A percentile compares a stretch with the other conserved stretches of the same genome.
Conservation (phyloP, 2,797 vertebrate species). For the Enteromius afrohamiltoni region DNA sequence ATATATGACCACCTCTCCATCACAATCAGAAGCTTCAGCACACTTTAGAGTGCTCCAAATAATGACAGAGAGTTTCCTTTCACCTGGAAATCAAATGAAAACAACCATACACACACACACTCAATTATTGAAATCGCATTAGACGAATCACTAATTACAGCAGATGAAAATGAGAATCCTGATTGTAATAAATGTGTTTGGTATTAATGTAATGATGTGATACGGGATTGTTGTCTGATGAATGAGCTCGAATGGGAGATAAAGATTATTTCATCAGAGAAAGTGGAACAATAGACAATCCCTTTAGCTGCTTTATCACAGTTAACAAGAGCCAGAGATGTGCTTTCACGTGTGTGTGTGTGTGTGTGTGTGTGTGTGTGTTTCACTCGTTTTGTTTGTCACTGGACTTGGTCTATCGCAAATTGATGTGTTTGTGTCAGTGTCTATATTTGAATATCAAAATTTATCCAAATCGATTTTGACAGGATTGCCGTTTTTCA, state of each 20-base stretch:
- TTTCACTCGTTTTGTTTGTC: too few species aligned
- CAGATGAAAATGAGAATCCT: conserved; percentile 85
- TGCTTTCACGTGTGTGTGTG: neutral
- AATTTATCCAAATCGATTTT: conserved; percentile 75
- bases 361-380: too few species aligned
- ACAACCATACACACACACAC: conserved; percentile 58
- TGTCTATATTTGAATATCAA: conserved; percentile 72
- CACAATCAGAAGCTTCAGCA: neutral
- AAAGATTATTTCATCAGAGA: conserved; percentile 68
- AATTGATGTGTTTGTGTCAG: neutral
- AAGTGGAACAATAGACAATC: conserved; percentile 42
- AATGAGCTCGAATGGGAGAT: conserved; percentile 70
- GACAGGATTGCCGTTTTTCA: conserved; percentile 70
- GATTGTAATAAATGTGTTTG: conserved; percentile 87
- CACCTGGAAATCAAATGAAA: neutral
- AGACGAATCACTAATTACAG: conserved; percentile 90
- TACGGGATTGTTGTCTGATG: conserved; percentile 48
- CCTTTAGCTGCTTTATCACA: neutral
- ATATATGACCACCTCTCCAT: conserved; percentile 2
- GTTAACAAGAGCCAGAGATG: neutral
- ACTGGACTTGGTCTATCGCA: neutral
- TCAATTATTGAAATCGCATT: conserved; percentile 86
- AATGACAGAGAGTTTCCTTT: neutral
- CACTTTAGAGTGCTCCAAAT: conserved; percentile 14
- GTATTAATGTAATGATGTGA: conserved; percentile 81